Percentiles rank a stretch among this genome's conserved stretches.
Conservation (phyloP, 1,140 invertebrate species). For the Dendroctonus valens region DNA sequence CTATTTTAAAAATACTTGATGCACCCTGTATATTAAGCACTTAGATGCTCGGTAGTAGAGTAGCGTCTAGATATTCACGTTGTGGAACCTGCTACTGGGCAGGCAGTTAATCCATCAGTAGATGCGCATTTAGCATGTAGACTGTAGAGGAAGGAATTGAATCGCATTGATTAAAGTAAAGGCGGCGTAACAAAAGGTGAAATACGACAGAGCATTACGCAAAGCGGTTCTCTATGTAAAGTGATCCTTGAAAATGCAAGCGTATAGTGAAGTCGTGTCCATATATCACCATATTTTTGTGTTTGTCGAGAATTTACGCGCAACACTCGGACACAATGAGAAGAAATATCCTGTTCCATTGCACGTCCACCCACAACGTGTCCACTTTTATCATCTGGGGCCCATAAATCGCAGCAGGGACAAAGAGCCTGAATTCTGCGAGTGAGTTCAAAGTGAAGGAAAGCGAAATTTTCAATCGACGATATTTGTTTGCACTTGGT, state of each 20-base stretch:
- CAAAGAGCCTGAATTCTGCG: constrained; percentile 14
- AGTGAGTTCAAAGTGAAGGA: no score
- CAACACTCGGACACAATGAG: constrained; percentile 22
- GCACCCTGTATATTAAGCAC: no score
- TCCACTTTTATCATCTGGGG: constrained; percentile 3
- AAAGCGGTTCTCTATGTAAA: constrained; percentile 20
- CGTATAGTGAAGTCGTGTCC: constrained; percentile 18
- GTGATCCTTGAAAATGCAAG: constrained; percentile 22
- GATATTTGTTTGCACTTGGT: no score
- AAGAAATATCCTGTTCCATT: constrained; percentile 26
- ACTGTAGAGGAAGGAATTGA: no score
- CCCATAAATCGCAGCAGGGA: constrained; percentile 7
- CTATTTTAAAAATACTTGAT: no score
- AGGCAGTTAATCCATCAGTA: no score
- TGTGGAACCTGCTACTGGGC: no score
- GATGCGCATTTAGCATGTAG: no score
- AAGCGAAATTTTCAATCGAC: no score
- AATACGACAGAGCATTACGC: constrained; percentile 10
- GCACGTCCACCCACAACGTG: constrained; percentile 24
- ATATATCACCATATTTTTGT: constrained; percentile 31
- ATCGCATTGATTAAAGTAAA: not conserved
- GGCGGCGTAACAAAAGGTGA: constrained; percentile 4
- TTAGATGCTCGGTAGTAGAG: no score
- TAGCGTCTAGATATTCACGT: no score
- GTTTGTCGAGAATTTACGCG: constrained; percentile 27